Evolutionary conservation across 2,888 invertebrate genomes (phyloP).

Genomic region (Mythimna albipuncta): DNA sequence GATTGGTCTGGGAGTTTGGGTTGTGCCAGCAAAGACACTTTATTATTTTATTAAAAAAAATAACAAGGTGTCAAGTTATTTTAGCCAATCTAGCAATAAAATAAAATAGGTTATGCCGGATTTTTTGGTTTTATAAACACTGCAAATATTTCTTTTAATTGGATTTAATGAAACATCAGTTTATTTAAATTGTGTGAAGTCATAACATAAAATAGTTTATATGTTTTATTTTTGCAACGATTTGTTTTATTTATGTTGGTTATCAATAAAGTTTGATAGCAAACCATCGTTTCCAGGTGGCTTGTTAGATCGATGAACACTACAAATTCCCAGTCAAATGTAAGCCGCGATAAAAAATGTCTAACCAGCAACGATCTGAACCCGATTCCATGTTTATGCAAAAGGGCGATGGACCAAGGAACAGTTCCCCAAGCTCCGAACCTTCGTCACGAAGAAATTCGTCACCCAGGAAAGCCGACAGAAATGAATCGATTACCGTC

Average conservation of each 20-base stretch:
- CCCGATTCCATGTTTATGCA: constrained; percentile 85
- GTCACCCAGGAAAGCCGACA: constrained; percentile 67
- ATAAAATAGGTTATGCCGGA: constrained; percentile 48
- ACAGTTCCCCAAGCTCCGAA: constrained; percentile 73
- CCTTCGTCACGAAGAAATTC: constrained; percentile 75
- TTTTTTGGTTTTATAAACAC: constrained; percentile 63
- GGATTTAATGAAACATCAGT: constrained; percentile 12
- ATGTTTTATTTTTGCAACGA: constrained; percentile 24
- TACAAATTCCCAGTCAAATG: constrained; percentile 55
- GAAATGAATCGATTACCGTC: constrained; percentile 92
- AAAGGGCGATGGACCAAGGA: constrained; percentile 73
- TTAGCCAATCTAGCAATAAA: constrained; percentile 28
- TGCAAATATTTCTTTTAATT: constrained; percentile 41
- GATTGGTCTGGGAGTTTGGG: too few relatives aligned
- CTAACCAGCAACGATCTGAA: constrained; percentile 78
- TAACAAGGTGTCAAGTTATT: constrained; percentile 28
- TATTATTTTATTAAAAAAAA: constrained; percentile 3
- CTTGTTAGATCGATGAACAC: constrained; percentile 76
- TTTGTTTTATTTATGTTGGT: constrained; percentile 11
- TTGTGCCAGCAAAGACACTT: constrained; percentile 8
- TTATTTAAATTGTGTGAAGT: constrained; percentile 53
- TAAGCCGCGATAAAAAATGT: constrained; percentile 72
- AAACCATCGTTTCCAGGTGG: constrained; percentile 60
- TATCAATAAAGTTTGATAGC: constrained; percentile 16
- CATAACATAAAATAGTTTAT: not conserved